Evolutionary conservation across 2,888 invertebrate genomes (phyloP), one percentile per base, ranked within the genome.

Genomic region (Cartodere bifasciata): DNA sequence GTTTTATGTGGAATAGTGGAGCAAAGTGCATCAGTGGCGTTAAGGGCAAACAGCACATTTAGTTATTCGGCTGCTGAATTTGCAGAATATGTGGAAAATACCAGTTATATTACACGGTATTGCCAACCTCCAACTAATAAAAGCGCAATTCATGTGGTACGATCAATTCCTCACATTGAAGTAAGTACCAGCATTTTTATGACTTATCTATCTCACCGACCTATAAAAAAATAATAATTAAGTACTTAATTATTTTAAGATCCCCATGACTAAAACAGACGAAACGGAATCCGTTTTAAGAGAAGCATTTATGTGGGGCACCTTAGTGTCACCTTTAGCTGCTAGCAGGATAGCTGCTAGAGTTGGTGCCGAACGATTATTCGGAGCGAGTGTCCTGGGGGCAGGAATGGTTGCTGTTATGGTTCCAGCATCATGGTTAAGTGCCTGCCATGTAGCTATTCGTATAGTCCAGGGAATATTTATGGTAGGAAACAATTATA

Each of bases 231-330:
- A n/a, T n/a, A n/a, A n/a, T n/a, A n/a, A n/a, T n/a, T n/a, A n/a
- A n/a, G n/a, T n/a, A n/a, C n/a, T n/a, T n/a, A n/a, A n/a, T n/a
- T n/a, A n/a, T n/a, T 45, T 46, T 21, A 35, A 62, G 62, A 61
- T 62, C 38, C 62, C 62, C 4, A 58, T 68, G 52, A 65, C 67
- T 1, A 60, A 62, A 41, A 67, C 65, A 6, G 70, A 70, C 42
- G 55, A 64, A 36, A 62, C 66, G 2, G 69, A 68, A 43, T 64
- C 67, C 2, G 64, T 65, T 21, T 56, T 70, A 48, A 54, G 69
- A 11, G 67, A 68, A 40, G 67, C 68, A 4, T 70, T 67, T 42
- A 57, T 70, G 46, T 69, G 69, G 69, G 70, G 69, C 10, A 67
- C 68, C 32, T 52, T 69, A 2, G 60, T 68, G 6, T 67, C 68